Percentiles rank a stretch among this genome's conserved stretches.
These are phyloP conservation scores for Drosophila repletoides DNA, from an alignment of 1,140 invertebrate genomes.

Conservation along the genomic window DNA sequence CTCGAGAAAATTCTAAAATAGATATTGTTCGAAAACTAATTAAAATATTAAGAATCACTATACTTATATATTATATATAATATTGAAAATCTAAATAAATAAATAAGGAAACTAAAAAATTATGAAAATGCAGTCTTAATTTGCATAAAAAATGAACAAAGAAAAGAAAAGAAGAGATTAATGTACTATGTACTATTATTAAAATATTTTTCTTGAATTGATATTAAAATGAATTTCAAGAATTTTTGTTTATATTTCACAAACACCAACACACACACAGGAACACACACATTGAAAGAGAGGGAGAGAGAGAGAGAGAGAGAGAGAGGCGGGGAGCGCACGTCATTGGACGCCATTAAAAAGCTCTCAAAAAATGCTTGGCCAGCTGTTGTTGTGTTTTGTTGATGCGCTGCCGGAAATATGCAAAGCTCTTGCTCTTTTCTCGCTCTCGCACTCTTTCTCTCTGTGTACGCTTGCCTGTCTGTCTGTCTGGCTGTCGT, in stretches of 20 bases:
- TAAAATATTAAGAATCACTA: not conserved
- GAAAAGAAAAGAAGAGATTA: not conserved
- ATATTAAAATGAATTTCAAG: constrained; percentile 31
- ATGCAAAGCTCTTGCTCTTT: constrained; percentile 30
- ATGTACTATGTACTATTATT: not conserved
- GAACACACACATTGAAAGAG: not conserved
- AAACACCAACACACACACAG: not conserved
- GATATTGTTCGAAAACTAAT: constrained; percentile 2
- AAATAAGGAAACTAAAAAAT: not conserved
- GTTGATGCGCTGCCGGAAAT: constrained; percentile 39
- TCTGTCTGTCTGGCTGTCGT: constrained; percentile 13
- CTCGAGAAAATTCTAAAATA: constrained; percentile 52
- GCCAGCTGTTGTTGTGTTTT: constrained; percentile 33
- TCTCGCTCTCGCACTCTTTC: constrained; percentile 6
- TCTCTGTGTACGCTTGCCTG: not conserved
- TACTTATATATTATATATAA: no score
- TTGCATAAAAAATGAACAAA: not conserved
- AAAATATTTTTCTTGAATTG: constrained; percentile 1
- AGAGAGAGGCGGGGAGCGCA: not conserved
- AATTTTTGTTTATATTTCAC: constrained; percentile 70
- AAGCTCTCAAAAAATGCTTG: constrained; percentile 69
- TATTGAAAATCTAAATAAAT: not conserved
- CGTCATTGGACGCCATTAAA: constrained; percentile 41
- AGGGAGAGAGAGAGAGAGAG: not conserved
- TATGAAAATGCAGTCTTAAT: no score